Conservation (phyloP, 2,888 invertebrate species). For the Dynastes grantii region DNA sequence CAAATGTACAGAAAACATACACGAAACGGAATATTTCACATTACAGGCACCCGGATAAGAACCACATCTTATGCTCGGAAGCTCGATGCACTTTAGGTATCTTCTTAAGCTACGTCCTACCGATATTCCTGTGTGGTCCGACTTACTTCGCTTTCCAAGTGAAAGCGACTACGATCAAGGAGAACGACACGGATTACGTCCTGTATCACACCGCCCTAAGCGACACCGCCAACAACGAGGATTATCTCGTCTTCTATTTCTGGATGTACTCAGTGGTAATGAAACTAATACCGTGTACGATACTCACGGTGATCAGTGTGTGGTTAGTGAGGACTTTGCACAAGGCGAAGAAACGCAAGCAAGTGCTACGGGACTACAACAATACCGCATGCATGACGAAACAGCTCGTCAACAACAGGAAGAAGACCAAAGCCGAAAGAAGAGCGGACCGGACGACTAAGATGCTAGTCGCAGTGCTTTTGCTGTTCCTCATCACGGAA, state of each 20-base stretch:
- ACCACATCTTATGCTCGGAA: conserved; percentile 83
- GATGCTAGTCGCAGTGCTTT: conserved; percentile 89
- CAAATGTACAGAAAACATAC: neutral
- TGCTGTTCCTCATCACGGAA: conserved; percentile 91
- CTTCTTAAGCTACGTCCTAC: conserved; percentile 81
- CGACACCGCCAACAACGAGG: conserved; percentile 67
- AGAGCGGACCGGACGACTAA: conserved; percentile 90
- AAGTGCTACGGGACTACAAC: conserved; percentile 78
- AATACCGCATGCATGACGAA: conserved; percentile 70
- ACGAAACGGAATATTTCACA: conserved; percentile 25
- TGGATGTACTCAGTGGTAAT: conserved; percentile 88
- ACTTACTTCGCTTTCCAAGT: conserved; percentile 84
- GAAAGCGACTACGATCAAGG: conserved; percentile 71
- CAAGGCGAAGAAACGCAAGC: conserved; percentile 83
- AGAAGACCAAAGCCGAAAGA: conserved; percentile 78
- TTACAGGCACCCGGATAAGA: conserved; percentile 84
- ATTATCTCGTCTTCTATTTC: conserved; percentile 77
- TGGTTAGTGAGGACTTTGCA: conserved; percentile 83
- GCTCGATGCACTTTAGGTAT: conserved; percentile 85
- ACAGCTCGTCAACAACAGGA: conserved; percentile 62
- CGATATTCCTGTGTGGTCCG: conserved; percentile 87
- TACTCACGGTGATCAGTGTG: conserved; percentile 81
- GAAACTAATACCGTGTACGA: conserved; percentile 85
- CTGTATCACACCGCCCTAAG: conserved; percentile 74
- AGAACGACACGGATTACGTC: conserved; percentile 74